A percentile compares a stretch with the other conserved stretches of the same genome.
Conservation (phyloP, 2,888 invertebrate genomes). For the Acronicta aceris region DNA sequence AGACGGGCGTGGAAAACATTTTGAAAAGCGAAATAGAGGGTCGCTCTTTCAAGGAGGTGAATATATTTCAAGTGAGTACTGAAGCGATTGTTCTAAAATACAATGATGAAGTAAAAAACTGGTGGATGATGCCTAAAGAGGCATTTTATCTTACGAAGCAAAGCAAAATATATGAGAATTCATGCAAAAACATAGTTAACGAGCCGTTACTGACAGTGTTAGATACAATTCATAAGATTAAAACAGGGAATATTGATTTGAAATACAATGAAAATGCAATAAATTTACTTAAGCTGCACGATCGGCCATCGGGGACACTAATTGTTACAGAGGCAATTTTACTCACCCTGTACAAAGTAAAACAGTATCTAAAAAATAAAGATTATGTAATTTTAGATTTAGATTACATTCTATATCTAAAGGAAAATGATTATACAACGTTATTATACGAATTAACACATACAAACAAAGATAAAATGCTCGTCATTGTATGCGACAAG, state of each 20-base stretch:
- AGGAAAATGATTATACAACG: background rate
- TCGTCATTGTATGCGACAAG: background rate
- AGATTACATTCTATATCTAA: slow-evolving; percentile 11
- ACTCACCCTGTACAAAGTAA: background rate
- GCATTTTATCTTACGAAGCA: slow-evolving; percentile 29
- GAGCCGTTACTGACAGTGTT: slow-evolving; percentile 21
- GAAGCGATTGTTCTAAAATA: slow-evolving; percentile 38
- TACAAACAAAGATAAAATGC: slow-evolving; percentile 5
- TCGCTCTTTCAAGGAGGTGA: background rate
- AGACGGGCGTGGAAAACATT: slow-evolving; percentile 18
- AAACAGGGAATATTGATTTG: slow-evolving; percentile 5
- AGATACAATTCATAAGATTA: background rate
- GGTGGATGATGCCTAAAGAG: slow-evolving; percentile 38
- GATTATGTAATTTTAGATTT: slow-evolving; percentile 12
- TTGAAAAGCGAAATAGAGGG: slow-evolving; percentile 31
- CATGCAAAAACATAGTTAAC: slow-evolving; percentile 17
- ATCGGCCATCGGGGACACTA: slow-evolving; percentile 3
- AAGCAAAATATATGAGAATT: slow-evolving; percentile 18
- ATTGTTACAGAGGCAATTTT: slow-evolving; percentile 21
- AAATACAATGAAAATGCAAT: slow-evolving; percentile 5
- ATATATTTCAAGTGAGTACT: slow-evolving; percentile 7
- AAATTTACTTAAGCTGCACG: background rate
- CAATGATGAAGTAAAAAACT: slow-evolving; percentile 42
- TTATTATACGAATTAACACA: slow-evolving; percentile 10
- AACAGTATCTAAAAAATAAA: background rate